Base-by-base conservation (phyloP, 2,888 invertebrate genomes). In the Schizaphis graminum region DNA sequence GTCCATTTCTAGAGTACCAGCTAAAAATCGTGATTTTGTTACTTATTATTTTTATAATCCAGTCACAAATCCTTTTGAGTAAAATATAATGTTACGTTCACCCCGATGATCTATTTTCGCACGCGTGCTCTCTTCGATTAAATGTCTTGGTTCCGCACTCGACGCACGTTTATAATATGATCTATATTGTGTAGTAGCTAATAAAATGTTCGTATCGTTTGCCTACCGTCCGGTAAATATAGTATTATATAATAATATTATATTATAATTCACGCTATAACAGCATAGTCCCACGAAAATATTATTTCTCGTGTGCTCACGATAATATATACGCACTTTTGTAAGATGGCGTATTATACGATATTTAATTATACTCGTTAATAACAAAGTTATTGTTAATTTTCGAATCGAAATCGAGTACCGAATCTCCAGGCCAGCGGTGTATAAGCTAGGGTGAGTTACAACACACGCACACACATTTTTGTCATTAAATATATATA, bases 401-500 rank as follows among this genome's bases (percentile, higher is more conserved):
- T 85, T 44, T 85, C 4, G 44, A 85, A 85, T 77, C 35, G 21
- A 77, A 77, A 77, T 77, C 77, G 77, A 77, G 77, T 35, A 77
- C 77, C 35, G 21, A 77, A 77, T 77, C 35, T 77, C 10, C 77
- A 77, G 77, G 3, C 77, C n/a, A 21, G 21, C 77, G 7, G 21
- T 24, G 77, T 77, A 53, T 53, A 77, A 77, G 77, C 21, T 16
- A 24, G 85, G 89, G 89, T 35, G 41, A 89, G 89, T 89, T 89
- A 57, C 24, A 53, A 28, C 28, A 49, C 61, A n/a, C 85, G 3
- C n/a, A 47, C 47, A n/a, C n/a, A 94, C 49, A 86, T 91, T 94
- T 91, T 91, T 91, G 86, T 91, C 91, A 86, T 94, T 90, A 85
- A 53, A 61, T 61, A 92, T 61, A 61, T 61, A 92, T 61, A 93